These are phyloP conservation scores for Galaxias olidus DNA, from an alignment of 2,797 vertebrate genomes.

Conservation along the genomic window DNA sequence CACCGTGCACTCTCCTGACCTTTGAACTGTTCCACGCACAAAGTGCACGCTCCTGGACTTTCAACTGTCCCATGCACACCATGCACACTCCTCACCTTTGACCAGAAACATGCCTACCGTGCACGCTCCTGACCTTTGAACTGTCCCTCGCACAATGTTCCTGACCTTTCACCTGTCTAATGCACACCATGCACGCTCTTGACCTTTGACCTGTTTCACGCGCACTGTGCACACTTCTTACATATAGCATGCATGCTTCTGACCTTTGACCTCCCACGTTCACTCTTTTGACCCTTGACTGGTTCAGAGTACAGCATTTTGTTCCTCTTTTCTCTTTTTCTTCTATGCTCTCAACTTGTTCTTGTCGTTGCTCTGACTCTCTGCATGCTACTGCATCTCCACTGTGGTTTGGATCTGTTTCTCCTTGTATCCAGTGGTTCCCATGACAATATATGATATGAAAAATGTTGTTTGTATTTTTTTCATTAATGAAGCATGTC, in stretches of 20 bases:
- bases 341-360: not conserved
- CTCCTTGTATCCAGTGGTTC: constrained; percentile 38
- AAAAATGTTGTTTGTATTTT: constrained; percentile 19
- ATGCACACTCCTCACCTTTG: no score
- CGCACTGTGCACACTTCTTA: constrained; percentile 6
- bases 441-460: not conserved
- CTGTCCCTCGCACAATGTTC: constrained; percentile 31
- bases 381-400: constrained; percentile 74
- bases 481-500: constrained; percentile 81
- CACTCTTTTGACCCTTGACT: no score
- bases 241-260: not conserved
- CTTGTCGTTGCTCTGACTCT: constrained; percentile 36
- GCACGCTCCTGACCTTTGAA: no score
- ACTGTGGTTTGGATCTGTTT: constrained; percentile 65
- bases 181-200: constrained; percentile 20
- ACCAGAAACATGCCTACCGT: no score
- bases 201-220: constrained; percentile 21
- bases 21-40: constrained; percentile 17
- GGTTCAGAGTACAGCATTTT: no score
- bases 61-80: no score
- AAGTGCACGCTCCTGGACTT: constrained; percentile 11
- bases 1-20: no score
- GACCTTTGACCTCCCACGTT: no score
- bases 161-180: no score
- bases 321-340: no score